Evolutionary conservation across 2,113 vertebrate species (phyloP), one percentile per base, ranked within the genome.

Genomic region (Thinocorus orbignyianus): DNA sequence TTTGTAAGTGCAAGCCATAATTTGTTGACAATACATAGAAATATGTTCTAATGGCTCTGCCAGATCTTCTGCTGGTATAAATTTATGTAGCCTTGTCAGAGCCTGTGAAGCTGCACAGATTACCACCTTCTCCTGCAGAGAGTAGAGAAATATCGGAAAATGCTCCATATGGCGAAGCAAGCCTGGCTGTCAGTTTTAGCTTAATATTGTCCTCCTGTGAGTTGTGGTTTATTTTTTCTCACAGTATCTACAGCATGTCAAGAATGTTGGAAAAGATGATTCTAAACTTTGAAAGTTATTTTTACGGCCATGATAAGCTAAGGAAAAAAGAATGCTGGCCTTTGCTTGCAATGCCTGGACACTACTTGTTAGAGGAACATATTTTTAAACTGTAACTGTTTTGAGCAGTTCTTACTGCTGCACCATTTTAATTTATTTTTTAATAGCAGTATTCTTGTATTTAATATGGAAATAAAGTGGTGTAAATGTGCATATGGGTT

Each of bases 141-240:
- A 24, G 46, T 4, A 65, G 70, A 82, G 79, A 88, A 86, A 15
- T 61, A 66, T 2, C 79, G 86, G 55, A 93, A 88, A 93, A 76
- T 24, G 24, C 35, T 84, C 58, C 78, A 83, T 89, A 49, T 68
- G 79, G 71, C 60, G 54, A 70, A 90, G 44, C 2, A 10, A 83
- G 64, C 71, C 35, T 80, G 68, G 28, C 46, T 97, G 80, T 94
- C 95, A 88, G 55, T 92, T 94, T 92, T 88, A 86, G 68, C 68
- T 93, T 93, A 74, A 81, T 86, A 81, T 70, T 93, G 48, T 74
- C 64, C 76, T 95, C 70, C 60, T 88, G 64, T 82, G 82, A 95
- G 66, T 51, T 95, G 71, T 46, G 91, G 94, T 88, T 96, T 93
- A 83, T 95, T 95, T 97, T 96, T 92, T 92, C 96, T 95, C 88